Base-by-base conservation (phyloP, 2,888 invertebrate genomes). In the Pammene fasciana region DNA sequence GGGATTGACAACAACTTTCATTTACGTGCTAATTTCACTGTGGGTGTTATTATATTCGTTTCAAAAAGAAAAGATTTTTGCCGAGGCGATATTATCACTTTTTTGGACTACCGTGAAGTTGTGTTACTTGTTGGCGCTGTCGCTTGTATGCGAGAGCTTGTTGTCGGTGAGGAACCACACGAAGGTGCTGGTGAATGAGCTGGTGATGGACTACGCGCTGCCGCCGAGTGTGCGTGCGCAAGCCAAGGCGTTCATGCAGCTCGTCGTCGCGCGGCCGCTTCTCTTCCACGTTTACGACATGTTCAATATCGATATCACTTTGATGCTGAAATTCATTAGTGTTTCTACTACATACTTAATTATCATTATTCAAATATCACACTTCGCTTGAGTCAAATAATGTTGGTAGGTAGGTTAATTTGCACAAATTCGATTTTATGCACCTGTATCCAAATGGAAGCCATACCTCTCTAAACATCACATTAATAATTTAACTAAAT, bases 171-270 rank as follows among this genome's bases (percentile, higher is more conserved):
- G 57, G 0, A 7, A 9, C 4, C n/a, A 45, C 5, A 45, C 57
- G 8, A 13, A 4, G 26, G 8, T 13, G 43, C n/a, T 43, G 18
- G 57, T 45, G 26, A 59, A 43, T 7, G 43, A 43, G 43, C 45
- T 59, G 43, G 57, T 59, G 57, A 59, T 59, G 43, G 26, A 59
- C 43, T 59, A 59, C 26, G 26, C 41, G 5, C 45, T 59, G 43
- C 13, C n/a, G 13, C 13, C 57, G 57, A 1, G 5, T 0, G 26
- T n/a, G 18, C 57, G 57, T n/a, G 45, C 57, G 43, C 43, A 59
- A 26, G 57, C 57, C 3, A 59, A 59, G 26, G 18, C 57, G 43
- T 59, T 59, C 45, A 13, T n/a, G 43, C 43, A 26, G 43, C 57
- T 59, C n/a, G 2, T 59, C n/a, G 26, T 3, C 1, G 43, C 57